Evolutionary conservation across 2,888 invertebrate species (phyloP), one percentile per base, ranked within the genome.

Genomic region (Platycnemis pennipes): DNA sequence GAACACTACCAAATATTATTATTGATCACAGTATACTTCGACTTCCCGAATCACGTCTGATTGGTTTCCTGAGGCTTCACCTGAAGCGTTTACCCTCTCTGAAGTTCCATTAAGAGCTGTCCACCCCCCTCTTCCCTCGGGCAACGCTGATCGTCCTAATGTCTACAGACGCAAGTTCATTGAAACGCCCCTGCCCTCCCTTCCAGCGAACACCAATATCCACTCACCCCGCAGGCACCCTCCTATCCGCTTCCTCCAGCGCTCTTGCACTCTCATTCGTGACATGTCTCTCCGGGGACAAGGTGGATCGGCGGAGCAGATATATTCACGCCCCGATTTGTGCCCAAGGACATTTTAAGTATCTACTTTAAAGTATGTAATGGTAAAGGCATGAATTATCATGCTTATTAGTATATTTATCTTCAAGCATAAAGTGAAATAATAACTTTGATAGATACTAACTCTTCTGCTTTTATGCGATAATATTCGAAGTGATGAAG

Each of bases 121-220:
- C 77, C 77, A 77, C 11, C 37, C 22, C 77, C 77, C 77, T 31
- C n/a, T 5, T n/a, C n/a, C n/a, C n/a, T 11, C 31, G 37, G 77
- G 77, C 13, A 77, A 16, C 31, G 2, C 77, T 37, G 3, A 13
- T 31, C 37, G 13, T 26, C 37, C 16, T 37, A 77, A 77, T 77
- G 77, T 77, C 77, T 77, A 77, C 77, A 77, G 37, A 77, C 77
- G 77, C 77, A 37, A 77, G 31, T 16, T 77, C 31, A 77, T 77
- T 77, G 77, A 77, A 77, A 77, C 37, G 37, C 77, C 37, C 77
- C 11, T 16, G 3, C 77, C 77, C 77, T 77, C 37, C 37, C 77
- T n/a, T 77, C 77, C 22, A 26, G 8, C 37, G 31, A 77, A 37
- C 77, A 37, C 77, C 37, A 37, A 37, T 77, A 77, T 77, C 63